Evolutionary conservation across 2,797 vertebrate genomes (phyloP), one percentile per base, ranked within the genome.

Genomic region (Cryptoblepharus egeriae): DNA sequence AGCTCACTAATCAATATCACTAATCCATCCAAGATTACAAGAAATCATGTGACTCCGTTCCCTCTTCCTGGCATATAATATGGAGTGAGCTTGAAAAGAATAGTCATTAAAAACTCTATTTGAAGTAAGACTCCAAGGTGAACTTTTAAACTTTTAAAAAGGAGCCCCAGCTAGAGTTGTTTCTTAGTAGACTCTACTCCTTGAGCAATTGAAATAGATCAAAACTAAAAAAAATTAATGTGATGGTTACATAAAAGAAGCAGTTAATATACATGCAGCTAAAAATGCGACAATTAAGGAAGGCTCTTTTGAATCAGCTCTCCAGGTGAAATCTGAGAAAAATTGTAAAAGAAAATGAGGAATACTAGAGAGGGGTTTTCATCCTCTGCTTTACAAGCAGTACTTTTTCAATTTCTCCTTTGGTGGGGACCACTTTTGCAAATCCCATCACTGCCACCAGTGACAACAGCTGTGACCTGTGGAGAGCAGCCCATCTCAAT

Each of bases 1-100:
- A 91, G 85, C 80, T 81, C 76, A 87, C 80, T 89, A 86, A 88
- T 93, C 91, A 88, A 90, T 93, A 90, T 67, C 39, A 80, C 77
- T 83, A 89, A 94, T 91, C 91, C 84, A 85, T 93, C 91, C 88
- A 90, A 88, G 84, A 92, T 92, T 90, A 70, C 87, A 83, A 87
- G 82, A 71, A 42, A 28, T 80, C 32, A 87, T 89, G 63, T 64
- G 78, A 88, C 91, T 93, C 90, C 82, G 37, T 89, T 77, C 84
- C 24, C 87, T 91, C 72, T 67, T 81, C 78, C 79, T 89, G 68
- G 84, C 71, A 69, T 79, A 79, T 77, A 88, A 69, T 52, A 74
- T 1, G 28, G 88, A 82, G 15, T 37, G 75, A 86, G 69, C 85
- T 55, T 65, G 52, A 81, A 69, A 20, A 10, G 11, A 82, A 68